phyloP scores from a whole-genome alignment of 2,888 invertebrate species.

The Synergus itoensis region DNA sequence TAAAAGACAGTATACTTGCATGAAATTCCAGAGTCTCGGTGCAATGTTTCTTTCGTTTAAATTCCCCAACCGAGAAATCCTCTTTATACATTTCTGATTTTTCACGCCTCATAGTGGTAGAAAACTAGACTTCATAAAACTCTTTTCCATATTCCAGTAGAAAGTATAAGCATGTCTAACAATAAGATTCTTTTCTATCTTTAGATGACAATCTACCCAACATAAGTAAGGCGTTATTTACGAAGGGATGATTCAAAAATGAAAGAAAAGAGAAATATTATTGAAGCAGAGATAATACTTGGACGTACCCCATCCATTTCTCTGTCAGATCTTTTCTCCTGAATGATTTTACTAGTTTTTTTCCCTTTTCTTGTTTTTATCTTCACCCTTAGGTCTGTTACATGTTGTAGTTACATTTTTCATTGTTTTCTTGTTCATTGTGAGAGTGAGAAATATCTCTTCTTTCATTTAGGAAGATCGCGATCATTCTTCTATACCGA shows the following conservation, averaged over 20 bases:
- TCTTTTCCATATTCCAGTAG: not conserved
- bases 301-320: not conserved
- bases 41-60: not conserved
- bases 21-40: constrained; percentile 14
- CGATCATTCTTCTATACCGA: constrained; percentile 14
- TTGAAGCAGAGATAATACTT: not conserved
- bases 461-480: not conserved
- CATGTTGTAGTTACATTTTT: not conserved
- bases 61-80: constrained; percentile 11
- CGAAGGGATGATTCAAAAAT: not conserved
- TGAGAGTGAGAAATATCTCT: not conserved
- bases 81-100: constrained; percentile 13
- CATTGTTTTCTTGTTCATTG: constrained; percentile 6
- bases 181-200: not conserved
- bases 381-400: not conserved
- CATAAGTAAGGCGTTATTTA: not conserved
- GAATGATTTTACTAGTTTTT: not conserved
- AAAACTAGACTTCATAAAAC: not conserved
- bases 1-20: constrained; percentile 34
- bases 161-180: not conserved
- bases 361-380: not conserved
- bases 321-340: not conserved
- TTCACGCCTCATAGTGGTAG: not conserved
- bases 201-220: not conserved
- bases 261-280: not conserved